Percentiles rank a stretch among this genome's conserved stretches.
Evolutionary conservation across 2,888 invertebrate species (phyloP).

Genomic region (Ecdyonurus torrentis): DNA sequence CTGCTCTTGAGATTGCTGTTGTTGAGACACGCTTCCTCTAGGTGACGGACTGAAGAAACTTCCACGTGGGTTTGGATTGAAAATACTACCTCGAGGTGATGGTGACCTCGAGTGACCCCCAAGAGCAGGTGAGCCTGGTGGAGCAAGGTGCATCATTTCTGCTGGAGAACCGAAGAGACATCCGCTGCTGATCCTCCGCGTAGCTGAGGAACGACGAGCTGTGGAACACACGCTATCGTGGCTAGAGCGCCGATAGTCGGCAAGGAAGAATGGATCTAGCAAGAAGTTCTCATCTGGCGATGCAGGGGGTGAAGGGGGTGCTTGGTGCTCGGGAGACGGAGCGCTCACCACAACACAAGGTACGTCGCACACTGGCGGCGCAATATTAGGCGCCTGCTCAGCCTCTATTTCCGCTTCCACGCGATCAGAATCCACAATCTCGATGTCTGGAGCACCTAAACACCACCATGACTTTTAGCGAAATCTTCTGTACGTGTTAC

Average conservation of each 20-base stretch:
- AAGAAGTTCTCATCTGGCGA: not conserved
- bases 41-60: not conserved
- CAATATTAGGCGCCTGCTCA: too few species aligned
- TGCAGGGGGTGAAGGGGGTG: not conserved
- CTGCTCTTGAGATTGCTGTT: not conserved
- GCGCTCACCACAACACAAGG: conserved; percentile 3
- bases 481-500: too few species aligned
- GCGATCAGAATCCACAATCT: too few species aligned
- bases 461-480: too few species aligned
- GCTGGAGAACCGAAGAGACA: conserved; percentile 27
- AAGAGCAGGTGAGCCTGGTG: not conserved
- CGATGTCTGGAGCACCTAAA: too few species aligned
- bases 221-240: not conserved
- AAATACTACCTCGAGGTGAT: conserved; percentile 30
- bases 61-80: conserved; percentile 13
- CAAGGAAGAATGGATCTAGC: not conserved
- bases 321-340: conserved; percentile 4
- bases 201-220: conserved; percentile 34
- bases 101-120: conserved; percentile 19
- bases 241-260: not conserved
- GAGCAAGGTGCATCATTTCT: not conserved
- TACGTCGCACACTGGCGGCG: too few species aligned
- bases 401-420: not conserved
- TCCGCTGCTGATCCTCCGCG: conserved; percentile 78
- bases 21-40: conserved; percentile 7